phyloP scores from a whole-genome alignment of 1,140 invertebrate genomes.

The Atta cephalotes region DNA sequence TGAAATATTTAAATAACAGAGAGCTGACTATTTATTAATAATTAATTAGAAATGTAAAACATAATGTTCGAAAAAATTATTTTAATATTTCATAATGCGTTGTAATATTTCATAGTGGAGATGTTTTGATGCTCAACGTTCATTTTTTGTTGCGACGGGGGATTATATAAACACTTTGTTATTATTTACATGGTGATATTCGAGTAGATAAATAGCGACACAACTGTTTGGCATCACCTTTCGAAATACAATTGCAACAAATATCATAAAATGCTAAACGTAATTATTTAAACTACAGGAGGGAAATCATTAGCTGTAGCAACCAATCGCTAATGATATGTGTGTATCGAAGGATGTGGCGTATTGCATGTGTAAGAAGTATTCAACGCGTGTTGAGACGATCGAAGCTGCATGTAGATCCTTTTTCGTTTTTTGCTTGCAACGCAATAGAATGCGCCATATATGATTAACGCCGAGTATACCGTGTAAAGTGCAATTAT shows the following conservation, averaged over 20 bases:
- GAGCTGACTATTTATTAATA: background rate
- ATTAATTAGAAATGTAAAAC: background rate
- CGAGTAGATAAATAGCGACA: background rate
- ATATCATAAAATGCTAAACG: background rate
- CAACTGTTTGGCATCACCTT: background rate
- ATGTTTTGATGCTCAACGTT: background rate
- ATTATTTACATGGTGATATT: background rate
- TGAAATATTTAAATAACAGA: background rate
- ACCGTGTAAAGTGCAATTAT: background rate
- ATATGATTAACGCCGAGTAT: background rate
- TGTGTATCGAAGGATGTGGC: background rate
- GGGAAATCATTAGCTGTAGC: background rate
- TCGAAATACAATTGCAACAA: background rate
- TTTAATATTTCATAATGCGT: background rate
- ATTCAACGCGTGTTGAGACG: background rate
- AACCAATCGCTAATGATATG: conserved; percentile 5
- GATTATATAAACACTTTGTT: background rate
- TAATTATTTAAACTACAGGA: background rate
- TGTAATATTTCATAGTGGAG: background rate
- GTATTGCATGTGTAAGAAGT: background rate
- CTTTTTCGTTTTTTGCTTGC: background rate
- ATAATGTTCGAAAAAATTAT: background rate
- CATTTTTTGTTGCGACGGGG: background rate
- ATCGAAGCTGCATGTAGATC: background rate
- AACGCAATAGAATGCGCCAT: background rate